phyloP scores from a whole-genome alignment of 2,113 vertebrate species.

The Pollachius pollachius region DNA sequence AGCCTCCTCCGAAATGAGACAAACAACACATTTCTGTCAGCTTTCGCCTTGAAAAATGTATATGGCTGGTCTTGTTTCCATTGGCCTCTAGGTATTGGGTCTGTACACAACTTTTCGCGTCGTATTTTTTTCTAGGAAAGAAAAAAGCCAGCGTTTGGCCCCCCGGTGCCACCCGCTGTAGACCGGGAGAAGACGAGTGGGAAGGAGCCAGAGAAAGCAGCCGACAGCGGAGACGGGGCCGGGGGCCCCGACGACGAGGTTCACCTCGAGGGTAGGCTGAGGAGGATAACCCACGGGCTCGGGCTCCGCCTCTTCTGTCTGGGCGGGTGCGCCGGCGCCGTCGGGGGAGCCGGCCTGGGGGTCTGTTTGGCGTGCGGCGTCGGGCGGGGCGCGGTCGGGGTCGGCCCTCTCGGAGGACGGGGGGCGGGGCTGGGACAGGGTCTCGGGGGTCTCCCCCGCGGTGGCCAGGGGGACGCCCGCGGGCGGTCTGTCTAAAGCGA shows the following conservation, averaged over 20 bases:
- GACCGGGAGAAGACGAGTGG: constrained; percentile 46
- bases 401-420: constrained; percentile 22
- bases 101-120: too few species aligned
- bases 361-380: constrained; percentile 15
- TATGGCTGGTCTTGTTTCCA: too few species aligned
- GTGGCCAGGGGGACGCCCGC: constrained; percentile 20
- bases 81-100: too few species aligned
- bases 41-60: too few species aligned
- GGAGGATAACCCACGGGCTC: constrained; percentile 43
- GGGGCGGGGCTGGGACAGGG: constrained; percentile 13
- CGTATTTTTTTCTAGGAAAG: background rate
- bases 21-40: too few species aligned
- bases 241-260: constrained; percentile 42
- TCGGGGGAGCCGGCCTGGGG: constrained; percentile 36
- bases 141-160: constrained; percentile 8
- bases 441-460: constrained; percentile 27
- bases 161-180: constrained; percentile 13
- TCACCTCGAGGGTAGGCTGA: constrained; percentile 87
- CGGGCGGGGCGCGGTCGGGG: constrained; percentile 10
- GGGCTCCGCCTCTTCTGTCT: constrained; percentile 40
- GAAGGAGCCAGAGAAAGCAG: constrained; percentile 53
- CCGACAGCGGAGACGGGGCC: constrained; percentile 26
- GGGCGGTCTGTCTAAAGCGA: constrained; percentile 20
- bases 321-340: background rate
- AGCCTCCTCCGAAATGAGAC: too few species aligned